A percentile compares a stretch with the other conserved stretches of the same genome.
phyloP scores from a whole-genome alignment of 2,113 vertebrate species.

The Grantiella picta region DNA sequence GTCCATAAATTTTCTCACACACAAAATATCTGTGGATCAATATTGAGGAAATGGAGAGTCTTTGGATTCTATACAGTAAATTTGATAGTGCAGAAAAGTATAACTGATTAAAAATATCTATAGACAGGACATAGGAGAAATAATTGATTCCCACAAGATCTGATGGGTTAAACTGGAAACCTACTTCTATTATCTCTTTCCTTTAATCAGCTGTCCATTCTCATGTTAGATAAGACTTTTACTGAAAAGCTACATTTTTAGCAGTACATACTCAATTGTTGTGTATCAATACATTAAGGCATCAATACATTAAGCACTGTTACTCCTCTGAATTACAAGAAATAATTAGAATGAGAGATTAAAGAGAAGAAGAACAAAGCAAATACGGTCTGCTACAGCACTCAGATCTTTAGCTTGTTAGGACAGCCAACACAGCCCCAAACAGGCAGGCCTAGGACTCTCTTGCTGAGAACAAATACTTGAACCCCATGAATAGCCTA shows the following conservation, averaged over 20 bases:
- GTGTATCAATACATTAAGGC: background rate
- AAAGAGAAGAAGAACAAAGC: slow-evolving; percentile 54
- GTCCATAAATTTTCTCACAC: background rate
- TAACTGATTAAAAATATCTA: background rate
- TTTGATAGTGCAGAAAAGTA: background rate
- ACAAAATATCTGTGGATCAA: background rate
- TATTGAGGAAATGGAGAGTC: background rate
- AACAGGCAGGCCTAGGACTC: background rate
- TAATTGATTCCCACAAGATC: background rate
- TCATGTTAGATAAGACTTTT: background rate
- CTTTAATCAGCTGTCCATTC: background rate
- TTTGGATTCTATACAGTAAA: background rate
- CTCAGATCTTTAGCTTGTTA: slow-evolving; percentile 4
- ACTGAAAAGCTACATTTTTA: background rate
- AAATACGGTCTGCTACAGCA: background rate
- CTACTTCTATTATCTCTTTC: background rate
- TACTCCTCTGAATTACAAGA: background rate
- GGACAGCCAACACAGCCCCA: background rate
- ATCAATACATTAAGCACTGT: background rate
- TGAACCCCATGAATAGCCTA: background rate
- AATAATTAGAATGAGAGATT: slow-evolving; percentile 33
- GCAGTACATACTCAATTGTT: background rate
- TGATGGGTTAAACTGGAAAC: background rate
- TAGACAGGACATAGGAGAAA: background rate
- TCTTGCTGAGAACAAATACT: slow-evolving; percentile 32